A percentile compares a stretch with the other conserved stretches of the same genome.
phyloP scores from a whole-genome alignment of 2,113 vertebrate species.

The Zingel zingel region DNA sequence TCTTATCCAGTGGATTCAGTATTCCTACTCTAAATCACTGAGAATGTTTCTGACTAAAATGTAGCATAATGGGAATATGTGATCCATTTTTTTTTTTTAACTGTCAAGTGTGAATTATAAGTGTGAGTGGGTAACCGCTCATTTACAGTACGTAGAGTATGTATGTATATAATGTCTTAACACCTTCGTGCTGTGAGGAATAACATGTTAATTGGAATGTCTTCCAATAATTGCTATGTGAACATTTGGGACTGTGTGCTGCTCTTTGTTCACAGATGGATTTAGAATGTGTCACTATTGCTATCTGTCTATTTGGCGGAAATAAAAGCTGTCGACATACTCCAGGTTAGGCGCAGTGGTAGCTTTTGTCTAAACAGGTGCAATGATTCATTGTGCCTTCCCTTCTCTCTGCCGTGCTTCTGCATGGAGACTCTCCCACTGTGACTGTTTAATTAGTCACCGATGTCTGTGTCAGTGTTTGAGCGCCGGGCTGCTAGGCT shows the following conservation, averaged over 20 bases:
- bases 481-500: conserved; percentile 51
- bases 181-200: background rate
- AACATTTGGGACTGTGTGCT: conserved; percentile 57
- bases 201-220: conserved; percentile 49
- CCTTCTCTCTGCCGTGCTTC: conserved; percentile 51
- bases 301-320: conserved; percentile 56
- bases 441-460: conserved; percentile 81
- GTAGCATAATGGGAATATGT: background rate
- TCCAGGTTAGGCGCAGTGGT: conserved; percentile 67
- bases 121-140: background rate
- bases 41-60: background rate
- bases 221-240: conserved; percentile 41
- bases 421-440: conserved; percentile 74
- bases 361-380: conserved; percentile 80
- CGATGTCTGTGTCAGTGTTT: conserved; percentile 70
- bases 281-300: conserved; percentile 61
- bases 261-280: conserved; percentile 68
- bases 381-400: conserved; percentile 66
- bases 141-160: background rate
- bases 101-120: background rate
- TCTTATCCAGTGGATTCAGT: too few species aligned
- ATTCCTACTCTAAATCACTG: too few species aligned
- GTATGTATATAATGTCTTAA: background rate
- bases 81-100: background rate
- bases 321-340: conserved; percentile 78